Base-by-base conservation (phyloP, 2,797 vertebrate species). In the Sciurus vulgaris region DNA sequence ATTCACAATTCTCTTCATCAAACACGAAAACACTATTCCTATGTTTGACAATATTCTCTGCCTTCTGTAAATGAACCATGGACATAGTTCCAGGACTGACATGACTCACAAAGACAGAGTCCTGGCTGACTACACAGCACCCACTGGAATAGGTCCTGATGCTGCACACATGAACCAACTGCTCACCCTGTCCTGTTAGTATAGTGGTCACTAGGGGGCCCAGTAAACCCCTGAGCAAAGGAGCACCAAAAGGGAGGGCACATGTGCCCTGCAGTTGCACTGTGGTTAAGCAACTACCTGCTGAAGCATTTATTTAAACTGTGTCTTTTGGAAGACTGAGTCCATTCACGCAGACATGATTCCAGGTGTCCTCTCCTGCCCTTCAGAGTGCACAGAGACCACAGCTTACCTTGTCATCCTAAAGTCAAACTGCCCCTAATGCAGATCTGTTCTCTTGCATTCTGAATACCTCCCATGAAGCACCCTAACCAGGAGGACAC, bases 371-470 rank as follows among this genome's bases (percentile, higher is more conserved):
- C 33, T 78, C 4, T 61, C 28, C 22, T 18, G 35, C 49, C 24
- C 14, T 65, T 44, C 17, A 67, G 26, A 61, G n/a, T 30, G 8
- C 41, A 33, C 14, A 81, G 51, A 69, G 61, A 41, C 15, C 54
- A 84, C 33, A 84, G 47, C 2, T 73, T 54, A 56, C 10, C 26
- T 35, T 2, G 3, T 54, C 88, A 67, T 41, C 44, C n/a, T 67
- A 33, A 77, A 84, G 38, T 28, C 61, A 51, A 76, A 86, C 38
- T 49, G 26, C 30, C 70, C 18, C 28, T 79, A 18, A 24, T 35
- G 26, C 86, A 47, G 49, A 70, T 90, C 72, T 93, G 56, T 63
- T 89, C 47, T 95, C 83, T 76, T 18, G 54, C 35, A 59, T 63
- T 87, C n/a, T 33, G 35, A 69, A 78, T 63, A 77, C 67, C 65